A percentile compares a stretch with the other conserved stretches of the same genome.
Conservation (phyloP, 2,888 invertebrate genomes). For the Flexamia atlantica region DNA sequence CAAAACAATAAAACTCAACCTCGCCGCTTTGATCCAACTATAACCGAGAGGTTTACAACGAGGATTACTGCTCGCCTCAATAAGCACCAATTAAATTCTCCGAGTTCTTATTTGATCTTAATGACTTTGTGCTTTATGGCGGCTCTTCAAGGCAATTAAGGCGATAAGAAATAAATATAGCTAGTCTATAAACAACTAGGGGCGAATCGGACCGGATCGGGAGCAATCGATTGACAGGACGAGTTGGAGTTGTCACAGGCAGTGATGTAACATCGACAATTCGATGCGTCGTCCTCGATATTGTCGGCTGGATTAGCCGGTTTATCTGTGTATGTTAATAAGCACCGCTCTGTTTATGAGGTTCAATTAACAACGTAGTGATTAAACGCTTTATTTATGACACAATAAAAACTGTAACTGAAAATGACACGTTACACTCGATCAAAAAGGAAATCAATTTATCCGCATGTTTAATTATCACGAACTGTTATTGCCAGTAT, state of each 20-base stretch:
- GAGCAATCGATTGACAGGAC: background rate
- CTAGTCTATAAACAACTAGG: background rate
- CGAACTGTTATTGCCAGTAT: too few relatives aligned
- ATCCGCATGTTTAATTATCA: background rate
- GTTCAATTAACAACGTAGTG: background rate
- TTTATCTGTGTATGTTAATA: slow-evolving; percentile 9
- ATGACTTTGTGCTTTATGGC: slow-evolving; percentile 30
- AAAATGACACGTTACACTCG: background rate
- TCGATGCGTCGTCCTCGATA: too few relatives aligned
- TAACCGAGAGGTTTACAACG: slow-evolving; percentile 20
- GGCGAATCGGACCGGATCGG: background rate
- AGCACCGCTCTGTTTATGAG: background rate
- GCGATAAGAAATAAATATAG: slow-evolving; percentile 33
- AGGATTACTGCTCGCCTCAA: slow-evolving; percentile 29
- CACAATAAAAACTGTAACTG: background rate
- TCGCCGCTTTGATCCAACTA: slow-evolving; percentile 35
- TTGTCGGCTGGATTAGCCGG: background rate
- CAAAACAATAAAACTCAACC: slow-evolving; percentile 8
- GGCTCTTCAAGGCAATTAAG: slow-evolving; percentile 20
- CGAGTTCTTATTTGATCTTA: slow-evolving; percentile 38
- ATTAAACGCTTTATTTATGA: slow-evolving; percentile 9
- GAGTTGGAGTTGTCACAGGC: background rate
- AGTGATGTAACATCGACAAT: background rate
- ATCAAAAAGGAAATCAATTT: background rate
- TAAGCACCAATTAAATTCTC: slow-evolving; percentile 44